A percentile compares a stretch with the other conserved stretches of the same genome.
Evolutionary conservation across 2,888 invertebrate species (phyloP).

Genomic region (Cyclophora punctaria): DNA sequence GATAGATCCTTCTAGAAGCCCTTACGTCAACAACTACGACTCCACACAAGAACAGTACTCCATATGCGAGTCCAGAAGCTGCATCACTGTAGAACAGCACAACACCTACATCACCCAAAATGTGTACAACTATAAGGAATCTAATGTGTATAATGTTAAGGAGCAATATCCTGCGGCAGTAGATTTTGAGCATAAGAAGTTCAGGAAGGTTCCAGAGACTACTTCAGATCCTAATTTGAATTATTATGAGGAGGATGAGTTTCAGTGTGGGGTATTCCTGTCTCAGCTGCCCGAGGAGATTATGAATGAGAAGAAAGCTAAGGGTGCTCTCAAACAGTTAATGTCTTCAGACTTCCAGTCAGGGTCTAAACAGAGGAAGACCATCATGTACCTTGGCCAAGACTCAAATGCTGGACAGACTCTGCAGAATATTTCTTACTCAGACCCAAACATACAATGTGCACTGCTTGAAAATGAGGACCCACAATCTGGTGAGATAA

Average conservation of each 20-base stretch:
- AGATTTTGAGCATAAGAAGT: constrained; percentile 35
- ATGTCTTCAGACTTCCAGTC: constrained; percentile 57
- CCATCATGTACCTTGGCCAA: constrained; percentile 53
- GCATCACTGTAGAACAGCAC: constrained; percentile 49
- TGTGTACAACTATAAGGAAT: constrained; percentile 46
- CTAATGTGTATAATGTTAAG: constrained; percentile 43
- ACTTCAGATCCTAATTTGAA: constrained; percentile 20
- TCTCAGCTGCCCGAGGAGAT: constrained; percentile 51
- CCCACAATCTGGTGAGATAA: constrained; percentile 22
- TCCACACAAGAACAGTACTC: constrained; percentile 32
- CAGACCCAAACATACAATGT: constrained; percentile 47
- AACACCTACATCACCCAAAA: constrained; percentile 58
- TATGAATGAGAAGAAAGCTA: constrained; percentile 42
- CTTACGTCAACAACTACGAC: constrained; percentile 48
- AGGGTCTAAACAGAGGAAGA: constrained; percentile 49
- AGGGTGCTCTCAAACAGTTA: constrained; percentile 48
- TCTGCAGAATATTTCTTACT: constrained; percentile 56
- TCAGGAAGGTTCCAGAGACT: constrained; percentile 25
- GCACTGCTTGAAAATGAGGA: constrained; percentile 25
- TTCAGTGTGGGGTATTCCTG: constrained; percentile 49
- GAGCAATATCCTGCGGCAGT: constrained; percentile 16
- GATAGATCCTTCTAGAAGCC: constrained; percentile 57
- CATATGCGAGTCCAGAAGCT: constrained; percentile 30
- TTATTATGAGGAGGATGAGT: constrained; percentile 48
- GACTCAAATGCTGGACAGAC: constrained; percentile 53